Base-by-base conservation (phyloP, 2,888 invertebrate species). In the Erpobdella octoculata region DNA sequence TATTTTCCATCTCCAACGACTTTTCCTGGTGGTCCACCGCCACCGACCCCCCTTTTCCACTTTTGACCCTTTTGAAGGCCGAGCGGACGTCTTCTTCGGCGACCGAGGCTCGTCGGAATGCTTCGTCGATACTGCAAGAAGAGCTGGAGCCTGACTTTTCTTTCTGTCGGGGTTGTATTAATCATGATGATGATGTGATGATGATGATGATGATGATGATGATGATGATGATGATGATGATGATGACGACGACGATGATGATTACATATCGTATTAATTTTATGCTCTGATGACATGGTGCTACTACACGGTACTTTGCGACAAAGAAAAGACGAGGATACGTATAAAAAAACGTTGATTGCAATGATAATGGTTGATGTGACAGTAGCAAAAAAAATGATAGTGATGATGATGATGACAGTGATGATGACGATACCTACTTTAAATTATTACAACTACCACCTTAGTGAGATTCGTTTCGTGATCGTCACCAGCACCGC, bases 51-150 rank as follows among this genome's bases (percentile, higher is more conserved):
- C 21, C 21, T 8, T 5, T 53, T 53, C 21, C 21, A 21, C 53
- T 53, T 6, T 6, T 53, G 53, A 62, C 62, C 62, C n/a, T 35
- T n/a, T 6, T 2, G 35, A 33, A 62, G 33, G 62, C 33, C 35
- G 28, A 28, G 1, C 6, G 12, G 12, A 12, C 31, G 31, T 62
- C 62, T 8, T 31, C 62, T 9, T 31, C 62, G 18, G n/a, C 35
- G 25, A 35, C 33, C 35, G 62, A 62, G 0, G 62, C 62, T 35
- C 33, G 21, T 8, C 62, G 31, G 31, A 62, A 62, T 18, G 62
- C 62, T 35, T 31, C 35, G 31, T 62, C 62, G 35, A 62, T 62
- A 31, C 62, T 62, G 62, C 62, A 62, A 28, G 62, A 62, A 21
- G 62, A 62, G 33, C 31, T 31, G 31, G 31, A 33, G n/a, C n/a